Percentiles rank a stretch among this genome's conserved stretches.
phyloP scores from a whole-genome alignment of 2,797 vertebrate species.

The Spheniscus humboldti region DNA sequence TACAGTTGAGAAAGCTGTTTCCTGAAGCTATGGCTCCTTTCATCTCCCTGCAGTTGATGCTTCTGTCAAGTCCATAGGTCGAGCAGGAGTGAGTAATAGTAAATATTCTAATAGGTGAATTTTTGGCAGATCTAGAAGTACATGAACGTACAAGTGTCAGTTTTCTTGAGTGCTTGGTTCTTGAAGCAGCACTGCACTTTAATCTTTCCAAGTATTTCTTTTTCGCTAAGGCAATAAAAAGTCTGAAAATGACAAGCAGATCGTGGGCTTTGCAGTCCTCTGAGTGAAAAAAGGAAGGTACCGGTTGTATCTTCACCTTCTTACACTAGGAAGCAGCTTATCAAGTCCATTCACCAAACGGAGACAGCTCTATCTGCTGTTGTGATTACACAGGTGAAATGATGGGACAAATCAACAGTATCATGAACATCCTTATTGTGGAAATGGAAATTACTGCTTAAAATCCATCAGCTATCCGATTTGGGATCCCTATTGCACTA shows the following conservation, averaged over 20 bases:
- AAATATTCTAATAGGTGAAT: not conserved
- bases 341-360: not conserved
- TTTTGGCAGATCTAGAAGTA: not conserved
- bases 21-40: not conserved
- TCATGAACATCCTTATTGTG: not conserved
- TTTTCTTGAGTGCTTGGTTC: not conserved
- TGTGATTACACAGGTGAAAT: not conserved
- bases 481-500: not conserved
- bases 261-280: not conserved
- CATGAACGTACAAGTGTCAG: accelerated
- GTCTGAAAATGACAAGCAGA: not conserved
- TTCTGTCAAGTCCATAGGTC: not conserved
- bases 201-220: not conserved
- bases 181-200: constrained; percentile 26
- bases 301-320: not conserved
- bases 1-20: not conserved
- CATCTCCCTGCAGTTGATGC: not conserved
- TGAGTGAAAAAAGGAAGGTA: not conserved
- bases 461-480: accelerated
- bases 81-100: not conserved
- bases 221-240: constrained; percentile 24
- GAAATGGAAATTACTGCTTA: not conserved
- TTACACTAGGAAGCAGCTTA: not conserved
- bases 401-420: not conserved
- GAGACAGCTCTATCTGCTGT: not conserved